phyloP scores from a whole-genome alignment of 2,113 vertebrate genomes.

The Pseudopodoces humilis region DNA sequence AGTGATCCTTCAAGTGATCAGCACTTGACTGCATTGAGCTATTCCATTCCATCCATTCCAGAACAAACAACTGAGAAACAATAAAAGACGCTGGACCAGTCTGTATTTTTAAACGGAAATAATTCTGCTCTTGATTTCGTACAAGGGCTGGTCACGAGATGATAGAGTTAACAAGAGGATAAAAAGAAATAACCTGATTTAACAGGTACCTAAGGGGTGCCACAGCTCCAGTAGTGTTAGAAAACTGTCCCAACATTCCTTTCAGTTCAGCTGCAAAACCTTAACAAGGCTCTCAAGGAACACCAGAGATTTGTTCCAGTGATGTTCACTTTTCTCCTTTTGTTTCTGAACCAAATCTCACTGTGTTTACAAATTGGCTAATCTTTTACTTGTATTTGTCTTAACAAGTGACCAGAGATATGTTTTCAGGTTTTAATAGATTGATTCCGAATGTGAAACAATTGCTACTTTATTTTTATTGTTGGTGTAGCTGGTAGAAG shows the following conservation, averaged over 20 bases:
- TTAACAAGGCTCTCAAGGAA: neutral
- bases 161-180: neutral
- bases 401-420: constrained; percentile 35
- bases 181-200: neutral
- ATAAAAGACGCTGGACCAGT: neutral
- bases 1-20: neutral
- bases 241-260: neutral
- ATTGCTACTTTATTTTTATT: neutral
- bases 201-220: neutral
- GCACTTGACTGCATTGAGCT: neutral
- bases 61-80: neutral
- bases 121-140: neutral
- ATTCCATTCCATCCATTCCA: neutral
- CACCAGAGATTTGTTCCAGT: neutral
- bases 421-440: constrained; percentile 26
- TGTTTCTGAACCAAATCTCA: neutral
- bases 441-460: constrained; percentile 60
- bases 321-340: neutral
- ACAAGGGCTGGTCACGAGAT: neutral
- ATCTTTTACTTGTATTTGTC: neutral
- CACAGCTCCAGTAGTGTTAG: neutral
- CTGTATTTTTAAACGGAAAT: neutral
- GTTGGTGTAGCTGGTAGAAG: neutral
- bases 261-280: neutral
- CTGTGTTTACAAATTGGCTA: neutral